Base-by-base conservation (phyloP, 2,888 invertebrate genomes). In the Mythimna ferrago region DNA sequence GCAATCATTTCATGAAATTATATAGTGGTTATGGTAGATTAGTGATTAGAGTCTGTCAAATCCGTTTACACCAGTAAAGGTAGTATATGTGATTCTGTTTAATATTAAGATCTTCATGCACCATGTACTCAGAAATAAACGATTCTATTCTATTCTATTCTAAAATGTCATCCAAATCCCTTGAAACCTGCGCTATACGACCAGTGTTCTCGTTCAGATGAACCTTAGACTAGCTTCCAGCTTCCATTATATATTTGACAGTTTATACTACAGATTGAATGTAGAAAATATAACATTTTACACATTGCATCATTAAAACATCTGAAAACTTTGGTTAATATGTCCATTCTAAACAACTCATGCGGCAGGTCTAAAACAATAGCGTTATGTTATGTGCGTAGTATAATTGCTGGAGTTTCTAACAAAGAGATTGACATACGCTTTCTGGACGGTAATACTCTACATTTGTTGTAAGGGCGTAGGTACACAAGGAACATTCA, bases 91-190 rank as follows among this genome's bases (percentile, higher is more conserved):
- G n/a, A n/a, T n/a, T n/a, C n/a, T n/a, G n/a, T n/a, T n/a, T n/a
- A n/a, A n/a, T 26, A 26, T 26, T 26, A 26, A 26, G 26, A 26
- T 26, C 26, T 26, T 26, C 26, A 26, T 26, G 26, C 26, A 26
- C 26, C 26, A 26, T 26, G 26, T 26, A 26, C 26, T 26, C 26
- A 26, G 26, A 26, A 26, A 26, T 26, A 26, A 26, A 26, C 26
- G 26, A 26, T 26, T 26, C 26, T 26, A 26, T 26, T 26, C 26
- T 26, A 1, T 26, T 26, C 26, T 26, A 26, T 26, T 26, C 26
- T 26, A 88, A 89, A 89, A 89, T 88, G 86, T 75, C 86, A 86
- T 88, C 86, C 84, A 85, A 89, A 88, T 86, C 78, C 70, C 66
- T 83, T 81, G 86, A 87, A 86, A 86, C 88, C 86, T 84, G 85